These are phyloP conservation scores for Microcebus jonahi DNA, from an alignment of 2,113 vertebrate species.

Conservation along the genomic window DNA sequence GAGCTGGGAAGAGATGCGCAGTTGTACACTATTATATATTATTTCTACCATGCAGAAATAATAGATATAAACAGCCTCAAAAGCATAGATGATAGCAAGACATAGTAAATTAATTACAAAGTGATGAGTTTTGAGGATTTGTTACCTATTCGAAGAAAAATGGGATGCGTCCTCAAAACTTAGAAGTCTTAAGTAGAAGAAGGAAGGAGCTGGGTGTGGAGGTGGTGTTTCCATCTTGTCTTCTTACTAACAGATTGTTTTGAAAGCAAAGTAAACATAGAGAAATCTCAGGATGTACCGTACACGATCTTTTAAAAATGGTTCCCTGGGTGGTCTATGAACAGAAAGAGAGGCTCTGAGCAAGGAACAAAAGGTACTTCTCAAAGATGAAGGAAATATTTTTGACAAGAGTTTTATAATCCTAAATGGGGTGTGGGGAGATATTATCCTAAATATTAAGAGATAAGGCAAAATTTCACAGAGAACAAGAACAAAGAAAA, in stretches of 20 bases:
- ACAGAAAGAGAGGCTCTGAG: background rate
- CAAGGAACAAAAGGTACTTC: background rate
- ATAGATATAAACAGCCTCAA: background rate
- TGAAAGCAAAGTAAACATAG: background rate
- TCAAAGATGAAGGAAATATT: conserved; percentile 25
- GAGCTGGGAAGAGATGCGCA: background rate
- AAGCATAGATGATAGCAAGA: background rate
- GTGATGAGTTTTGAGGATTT: background rate
- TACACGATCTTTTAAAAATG: conserved; percentile 14
- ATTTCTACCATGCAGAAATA: background rate
- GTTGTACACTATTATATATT: background rate
- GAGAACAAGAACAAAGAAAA: background rate
- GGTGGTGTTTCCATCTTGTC: background rate
- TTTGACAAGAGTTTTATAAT: background rate
- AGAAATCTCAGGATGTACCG: background rate
- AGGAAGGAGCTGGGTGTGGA: background rate
- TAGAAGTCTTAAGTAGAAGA: background rate
- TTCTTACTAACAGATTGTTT: background rate
- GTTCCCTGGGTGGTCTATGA: background rate
- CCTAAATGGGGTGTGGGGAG: background rate
- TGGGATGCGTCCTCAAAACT: background rate
- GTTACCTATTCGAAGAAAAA: background rate
- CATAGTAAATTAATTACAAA: background rate
- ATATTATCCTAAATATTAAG: conserved; percentile 16
- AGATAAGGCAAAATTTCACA: background rate